These are phyloP conservation scores for Sciurus vulgaris DNA, from an alignment of 2,797 vertebrate genomes.

Conservation along the genomic window DNA sequence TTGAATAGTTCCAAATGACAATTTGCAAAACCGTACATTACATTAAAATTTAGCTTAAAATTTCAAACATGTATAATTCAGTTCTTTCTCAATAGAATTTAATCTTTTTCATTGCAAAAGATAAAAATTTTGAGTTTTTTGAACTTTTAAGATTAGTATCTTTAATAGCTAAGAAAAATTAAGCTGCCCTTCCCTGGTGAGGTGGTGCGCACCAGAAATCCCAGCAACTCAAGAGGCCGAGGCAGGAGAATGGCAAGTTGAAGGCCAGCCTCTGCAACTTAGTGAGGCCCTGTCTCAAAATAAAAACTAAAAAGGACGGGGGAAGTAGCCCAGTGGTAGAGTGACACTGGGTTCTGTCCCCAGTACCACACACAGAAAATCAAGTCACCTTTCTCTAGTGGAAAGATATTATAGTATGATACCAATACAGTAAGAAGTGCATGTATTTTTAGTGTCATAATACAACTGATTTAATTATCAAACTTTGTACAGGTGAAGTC, in stretches of 20 bases:
- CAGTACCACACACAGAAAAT: too few species aligned
- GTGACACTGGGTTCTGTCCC: too few species aligned
- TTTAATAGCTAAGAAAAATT: not conserved
- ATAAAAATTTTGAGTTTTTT: not conserved
- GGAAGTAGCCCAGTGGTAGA: too few species aligned
- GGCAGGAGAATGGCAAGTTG: too few species aligned
- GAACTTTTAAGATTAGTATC: not conserved
- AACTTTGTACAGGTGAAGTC: not conserved
- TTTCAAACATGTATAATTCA: conserved; percentile 50
- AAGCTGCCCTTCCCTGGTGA: not conserved
- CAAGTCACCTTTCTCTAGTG: not conserved
- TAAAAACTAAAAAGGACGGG: too few species aligned
- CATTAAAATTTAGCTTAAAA: conserved; percentile 53
- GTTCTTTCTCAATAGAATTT: conserved; percentile 38
- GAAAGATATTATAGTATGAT: not conserved
- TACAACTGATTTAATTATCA: conserved; percentile 31
- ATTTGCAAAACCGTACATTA: conserved; percentile 22
- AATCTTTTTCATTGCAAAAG: conserved; percentile 14
- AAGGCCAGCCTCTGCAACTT: too few species aligned
- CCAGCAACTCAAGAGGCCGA: too few species aligned
- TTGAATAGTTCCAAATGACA: conserved; percentile 63
- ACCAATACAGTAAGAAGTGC: not conserved
- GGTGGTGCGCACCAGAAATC: too few species aligned
- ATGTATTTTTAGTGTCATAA: not conserved
- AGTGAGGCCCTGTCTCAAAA: too few species aligned